A percentile compares a stretch with the other conserved stretches of the same genome.
Evolutionary conservation across 1,140 invertebrate genomes (phyloP).

Genomic region (Orussus abietinus): DNA sequence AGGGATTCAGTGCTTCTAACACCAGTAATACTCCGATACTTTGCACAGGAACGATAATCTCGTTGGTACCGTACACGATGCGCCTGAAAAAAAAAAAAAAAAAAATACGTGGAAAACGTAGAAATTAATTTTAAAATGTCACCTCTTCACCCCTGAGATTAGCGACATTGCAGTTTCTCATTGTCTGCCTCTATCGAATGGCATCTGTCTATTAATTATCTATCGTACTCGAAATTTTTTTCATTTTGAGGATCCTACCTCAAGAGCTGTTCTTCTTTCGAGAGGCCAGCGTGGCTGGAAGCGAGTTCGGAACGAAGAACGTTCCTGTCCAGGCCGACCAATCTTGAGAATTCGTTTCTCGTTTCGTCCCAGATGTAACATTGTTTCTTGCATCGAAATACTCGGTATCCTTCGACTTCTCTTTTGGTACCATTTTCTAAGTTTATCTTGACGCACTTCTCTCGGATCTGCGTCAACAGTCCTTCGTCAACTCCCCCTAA

Average conservation of each 20-base stretch:
- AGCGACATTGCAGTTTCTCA: no score
- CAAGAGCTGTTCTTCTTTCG: conserved; percentile 50
- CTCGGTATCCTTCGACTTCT: conserved; percentile 41
- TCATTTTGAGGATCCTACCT: conserved; percentile 42
- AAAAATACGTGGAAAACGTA: not conserved
- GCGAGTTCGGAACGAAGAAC: conserved; percentile 60
- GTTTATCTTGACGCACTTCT: conserved; percentile 37
- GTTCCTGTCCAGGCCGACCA: conserved; percentile 64
- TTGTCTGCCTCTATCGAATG: no score
- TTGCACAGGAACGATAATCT: conserved; percentile 75
- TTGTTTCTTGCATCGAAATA: conserved; percentile 66
- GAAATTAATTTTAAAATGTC: conserved; percentile 11
- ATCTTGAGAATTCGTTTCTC: conserved; percentile 58
- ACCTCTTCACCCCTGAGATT: no score
- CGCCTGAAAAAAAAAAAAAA: conserved; percentile 53
- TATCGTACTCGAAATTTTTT: no score
- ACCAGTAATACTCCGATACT: conserved; percentile 67
- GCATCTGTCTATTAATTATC: no score
- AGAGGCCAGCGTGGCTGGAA: conserved; percentile 55
- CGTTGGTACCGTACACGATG: conserved; percentile 74
- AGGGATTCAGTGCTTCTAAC: conserved; percentile 86
- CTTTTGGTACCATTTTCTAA: conserved; percentile 48
- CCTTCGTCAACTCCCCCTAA: conserved; percentile 27
- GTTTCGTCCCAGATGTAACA: conserved; percentile 66
- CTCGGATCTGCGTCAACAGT: conserved; percentile 28